Percentiles rank a stretch among this genome's conserved stretches.
These are phyloP conservation scores for Ctenopoma kingsleyae DNA, from an alignment of 2,797 vertebrate genomes.

Conservation along the genomic window DNA sequence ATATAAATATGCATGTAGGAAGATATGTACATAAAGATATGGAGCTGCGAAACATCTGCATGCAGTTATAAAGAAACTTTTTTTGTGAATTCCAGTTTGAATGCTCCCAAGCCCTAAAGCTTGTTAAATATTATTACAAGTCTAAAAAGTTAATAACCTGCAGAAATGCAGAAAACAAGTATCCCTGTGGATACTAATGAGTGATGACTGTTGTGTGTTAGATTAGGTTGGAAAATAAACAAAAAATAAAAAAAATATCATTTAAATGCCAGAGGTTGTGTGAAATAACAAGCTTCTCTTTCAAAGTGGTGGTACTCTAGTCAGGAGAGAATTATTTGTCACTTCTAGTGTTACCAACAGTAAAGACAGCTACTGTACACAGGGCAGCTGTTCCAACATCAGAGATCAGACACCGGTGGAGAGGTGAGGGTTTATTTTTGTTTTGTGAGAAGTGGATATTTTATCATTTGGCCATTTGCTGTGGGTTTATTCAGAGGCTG, in stretches of 20 bases:
- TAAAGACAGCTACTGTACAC: slow-evolving; percentile 8
- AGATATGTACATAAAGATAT: neutral
- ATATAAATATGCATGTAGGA: no score
- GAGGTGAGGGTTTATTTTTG: neutral
- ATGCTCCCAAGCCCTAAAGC: slow-evolving; percentile 1
- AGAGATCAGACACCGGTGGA: slow-evolving; percentile 4
- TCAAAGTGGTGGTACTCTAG: neutral
- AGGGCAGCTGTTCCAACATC: slow-evolving; percentile 6
- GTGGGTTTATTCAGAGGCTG: neutral
- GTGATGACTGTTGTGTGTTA: slow-evolving; percentile 46
- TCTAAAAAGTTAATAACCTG: neutral
- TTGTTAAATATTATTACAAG: neutral
- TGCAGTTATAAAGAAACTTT: no score
- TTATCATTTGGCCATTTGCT: neutral
- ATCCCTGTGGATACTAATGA: slow-evolving; percentile 34
- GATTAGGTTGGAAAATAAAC: slow-evolving; percentile 13
- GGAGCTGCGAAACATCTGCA: slow-evolving; percentile 7
- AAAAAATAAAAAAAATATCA: neutral
- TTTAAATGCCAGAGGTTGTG: slow-evolving; percentile 36
- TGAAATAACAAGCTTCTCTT: slow-evolving; percentile 47
- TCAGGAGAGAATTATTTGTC: neutral
- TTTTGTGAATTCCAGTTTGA: no score
- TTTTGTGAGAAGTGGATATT: neutral
- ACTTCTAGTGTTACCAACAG: neutral
- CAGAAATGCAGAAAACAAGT: slow-evolving; percentile 1